Evolutionary conservation across 2,797 vertebrate species (phyloP).

Genomic region (Darevskia nairensis): DNA sequence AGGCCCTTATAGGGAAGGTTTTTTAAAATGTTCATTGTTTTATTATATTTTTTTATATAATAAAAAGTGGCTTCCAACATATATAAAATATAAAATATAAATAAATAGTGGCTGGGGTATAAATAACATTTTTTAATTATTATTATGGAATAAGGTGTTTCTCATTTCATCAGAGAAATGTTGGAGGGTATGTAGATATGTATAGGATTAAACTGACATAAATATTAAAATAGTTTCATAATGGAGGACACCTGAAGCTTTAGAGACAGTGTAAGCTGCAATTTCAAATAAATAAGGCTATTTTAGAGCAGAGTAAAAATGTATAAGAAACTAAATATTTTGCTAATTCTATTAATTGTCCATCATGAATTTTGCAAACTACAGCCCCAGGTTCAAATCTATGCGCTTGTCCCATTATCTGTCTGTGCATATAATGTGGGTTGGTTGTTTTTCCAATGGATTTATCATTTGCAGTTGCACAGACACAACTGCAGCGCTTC

Average conservation of each 20-base stretch:
- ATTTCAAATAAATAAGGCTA: not conserved
- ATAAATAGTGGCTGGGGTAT: too few species aligned
- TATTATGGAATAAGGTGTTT: too few species aligned
- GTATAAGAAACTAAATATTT: not conserved
- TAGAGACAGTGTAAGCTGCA: not conserved
- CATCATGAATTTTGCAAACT: not conserved
- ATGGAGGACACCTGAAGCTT: not conserved
- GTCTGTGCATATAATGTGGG: not conserved
- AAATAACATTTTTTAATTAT: too few species aligned
- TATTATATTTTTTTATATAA: too few species aligned
- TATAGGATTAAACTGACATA: too few species aligned
- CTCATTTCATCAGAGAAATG: too few species aligned
- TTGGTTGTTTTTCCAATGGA: not conserved
- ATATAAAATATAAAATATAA: too few species aligned
- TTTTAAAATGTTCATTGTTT: too few species aligned
- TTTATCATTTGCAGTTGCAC: not conserved
- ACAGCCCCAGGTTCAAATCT: not conserved
- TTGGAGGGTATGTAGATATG: too few species aligned
- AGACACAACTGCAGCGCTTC: constrained; percentile 27
- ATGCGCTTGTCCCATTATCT: not conserved
- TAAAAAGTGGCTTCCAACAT: too few species aligned
- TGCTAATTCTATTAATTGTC: not conserved
- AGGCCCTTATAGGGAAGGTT: too few species aligned
- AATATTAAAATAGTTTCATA: not conserved
- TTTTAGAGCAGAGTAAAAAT: not conserved